Conservation (phyloP, 1,140 invertebrate species). For the Bombus balteatus region DNA sequence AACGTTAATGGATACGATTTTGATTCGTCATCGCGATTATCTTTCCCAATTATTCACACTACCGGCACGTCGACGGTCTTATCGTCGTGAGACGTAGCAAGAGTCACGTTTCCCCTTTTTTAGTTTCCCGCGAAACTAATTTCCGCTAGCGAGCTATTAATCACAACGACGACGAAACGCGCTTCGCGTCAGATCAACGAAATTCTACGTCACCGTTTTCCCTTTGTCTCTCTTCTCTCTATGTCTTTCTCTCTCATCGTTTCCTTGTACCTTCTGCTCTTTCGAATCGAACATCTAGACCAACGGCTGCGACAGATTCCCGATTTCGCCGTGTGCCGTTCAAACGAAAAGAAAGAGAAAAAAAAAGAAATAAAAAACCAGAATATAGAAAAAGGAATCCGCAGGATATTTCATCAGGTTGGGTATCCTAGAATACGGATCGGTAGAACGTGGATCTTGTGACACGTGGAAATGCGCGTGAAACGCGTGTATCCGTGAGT, state of each 20-base stretch:
- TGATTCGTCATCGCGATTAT: constrained; percentile 45
- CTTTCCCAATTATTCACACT: constrained; percentile 40
- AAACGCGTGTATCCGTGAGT: neutral
- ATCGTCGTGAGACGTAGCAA: neutral
- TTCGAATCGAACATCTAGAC: neutral
- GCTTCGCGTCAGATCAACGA: constrained; percentile 7
- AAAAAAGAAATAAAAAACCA: neutral
- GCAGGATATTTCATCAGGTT: constrained; percentile 35
- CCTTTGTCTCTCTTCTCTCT: neutral
- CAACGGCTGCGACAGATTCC: neutral
- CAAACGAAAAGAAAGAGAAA: neutral
- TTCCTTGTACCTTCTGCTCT: neutral
- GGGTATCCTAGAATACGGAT: neutral
- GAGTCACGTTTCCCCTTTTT: neutral
- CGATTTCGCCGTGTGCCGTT: neutral
- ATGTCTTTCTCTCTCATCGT: constrained; percentile 1
- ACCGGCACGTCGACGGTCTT: neutral
- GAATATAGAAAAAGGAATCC: neutral
- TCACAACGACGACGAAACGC: constrained; percentile 28
- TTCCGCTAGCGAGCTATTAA: constrained; percentile 22
- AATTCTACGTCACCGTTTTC: constrained; percentile 33
- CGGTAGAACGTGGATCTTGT: constrained; percentile 12
- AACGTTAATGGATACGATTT: neutral
- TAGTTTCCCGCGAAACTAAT: constrained; percentile 17
- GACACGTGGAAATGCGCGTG: constrained; percentile 30